Evolutionary conservation across 2,113 vertebrate species (phyloP), one percentile per base, ranked within the genome.

Genomic region (Heliornis fulica): DNA sequence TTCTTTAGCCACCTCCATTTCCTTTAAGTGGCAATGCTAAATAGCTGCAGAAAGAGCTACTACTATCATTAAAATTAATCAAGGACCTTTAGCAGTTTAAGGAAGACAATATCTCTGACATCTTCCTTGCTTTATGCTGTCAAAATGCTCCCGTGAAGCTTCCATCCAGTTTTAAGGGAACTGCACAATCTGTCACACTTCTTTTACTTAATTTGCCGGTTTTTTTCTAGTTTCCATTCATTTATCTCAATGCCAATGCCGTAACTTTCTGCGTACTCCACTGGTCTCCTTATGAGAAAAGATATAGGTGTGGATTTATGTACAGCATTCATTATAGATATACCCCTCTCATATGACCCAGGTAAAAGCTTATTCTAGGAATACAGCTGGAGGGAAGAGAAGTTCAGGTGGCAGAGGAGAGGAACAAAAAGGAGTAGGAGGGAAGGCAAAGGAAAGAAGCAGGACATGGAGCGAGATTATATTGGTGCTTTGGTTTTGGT

Each of bases 401-500:
- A 57, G 3, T 40, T 80, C 31, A 68, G 59, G 22, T 32, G 10
- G 13, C 5, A 83, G 86, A 59, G 4, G 11, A 32, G 75, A 41
- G 4, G 28, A 71, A 59, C 5, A 34, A 45, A 71, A 68, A 63
- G 3, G 5, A 40, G 3, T 3, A 2, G 5, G 23, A 66, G 5
- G 2, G 40, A 91, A 86, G 22, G 7, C 13, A 68, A 41, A 46
- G 15, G 32, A 68, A 41, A 46, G 15, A 34, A 54, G 3, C 36
- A 57, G 56, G 3, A 2, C 57, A 3, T 29, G 13, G 22, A 71
- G 11, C 18, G 32, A 76, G n/a, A 68, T 38, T 54, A 19, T 50
- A 45, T 36, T 1, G 2, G 6, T 75, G 17, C 17, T 43, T 70
- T 66, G 1, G 0, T 41, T 84, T 15, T 22, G 1, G 1, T 41